These are phyloP conservation scores for Conopomorpha cramerella DNA, from an alignment of 1,140 invertebrate genomes.

Conservation along the genomic window DNA sequence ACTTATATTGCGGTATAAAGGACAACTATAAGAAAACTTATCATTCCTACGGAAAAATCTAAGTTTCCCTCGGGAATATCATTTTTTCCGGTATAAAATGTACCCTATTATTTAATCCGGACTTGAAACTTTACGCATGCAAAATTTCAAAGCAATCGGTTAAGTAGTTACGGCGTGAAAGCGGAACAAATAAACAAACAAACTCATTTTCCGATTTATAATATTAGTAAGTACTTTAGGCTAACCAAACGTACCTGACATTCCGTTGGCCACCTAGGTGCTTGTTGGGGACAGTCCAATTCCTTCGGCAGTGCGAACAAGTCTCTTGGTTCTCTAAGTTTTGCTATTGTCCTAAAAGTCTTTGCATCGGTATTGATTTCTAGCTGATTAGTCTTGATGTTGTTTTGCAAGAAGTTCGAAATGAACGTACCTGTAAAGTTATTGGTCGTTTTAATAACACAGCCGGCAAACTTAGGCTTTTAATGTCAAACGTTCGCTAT, in stretches of 20 bases:
- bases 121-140: too few species aligned
- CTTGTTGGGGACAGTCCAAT: constrained; percentile 73
- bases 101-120: too few species aligned
- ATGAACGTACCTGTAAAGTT: constrained; percentile 64
- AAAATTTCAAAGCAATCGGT: too few species aligned
- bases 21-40: too few species aligned
- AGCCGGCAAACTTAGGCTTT: too few species aligned
- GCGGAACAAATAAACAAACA: not conserved
- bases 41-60: too few species aligned
- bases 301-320: constrained; percentile 71
- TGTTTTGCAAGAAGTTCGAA: constrained; percentile 61
- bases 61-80: too few species aligned
- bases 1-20: too few species aligned
- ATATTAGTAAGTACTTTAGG: not conserved
- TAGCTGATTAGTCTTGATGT: constrained; percentile 68
- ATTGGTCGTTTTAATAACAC: too few species aligned
- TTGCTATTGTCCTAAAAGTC: constrained; percentile 64
- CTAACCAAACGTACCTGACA: constrained; percentile 68
- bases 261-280: constrained; percentile 85
- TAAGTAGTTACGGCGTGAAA: too few species aligned
- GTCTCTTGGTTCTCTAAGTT: constrained; percentile 69
- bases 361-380: constrained; percentile 69
- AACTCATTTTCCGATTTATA: constrained; percentile 1
- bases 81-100: too few species aligned
- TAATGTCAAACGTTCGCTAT: too few species aligned